Percentiles rank a stretch among this genome's conserved stretches.
Evolutionary conservation across 2,797 vertebrate species (phyloP).

Genomic region (Tapirus indicus): DNA sequence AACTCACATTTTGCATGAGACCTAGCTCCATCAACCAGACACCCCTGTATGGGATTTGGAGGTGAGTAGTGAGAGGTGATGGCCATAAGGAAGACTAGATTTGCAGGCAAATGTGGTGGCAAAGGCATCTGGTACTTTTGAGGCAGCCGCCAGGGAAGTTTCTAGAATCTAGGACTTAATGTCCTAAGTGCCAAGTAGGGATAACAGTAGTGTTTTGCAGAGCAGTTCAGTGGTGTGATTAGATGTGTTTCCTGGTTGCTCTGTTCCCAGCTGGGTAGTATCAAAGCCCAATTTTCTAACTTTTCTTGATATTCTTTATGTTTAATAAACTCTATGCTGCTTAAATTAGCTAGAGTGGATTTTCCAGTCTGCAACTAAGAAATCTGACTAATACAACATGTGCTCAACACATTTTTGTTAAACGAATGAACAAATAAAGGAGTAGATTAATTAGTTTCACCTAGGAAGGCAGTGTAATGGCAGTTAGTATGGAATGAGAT

Average conservation of each 20-base stretch:
- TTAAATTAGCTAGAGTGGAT: constrained; percentile 13
- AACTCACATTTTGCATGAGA: background rate
- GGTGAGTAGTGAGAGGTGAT: background rate
- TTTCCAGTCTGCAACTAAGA: background rate
- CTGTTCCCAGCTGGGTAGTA: background rate
- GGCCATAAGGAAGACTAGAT: background rate
- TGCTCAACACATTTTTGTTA: background rate
- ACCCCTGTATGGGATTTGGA: background rate
- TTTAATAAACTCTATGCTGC: constrained; percentile 10
- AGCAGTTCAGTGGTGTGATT: background rate
- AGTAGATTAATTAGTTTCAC: background rate
- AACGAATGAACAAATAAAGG: background rate
- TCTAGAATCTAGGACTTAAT: background rate
- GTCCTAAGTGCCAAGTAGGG: background rate
- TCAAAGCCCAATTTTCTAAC: background rate
- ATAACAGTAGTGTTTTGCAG: background rate
- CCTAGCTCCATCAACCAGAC: background rate
- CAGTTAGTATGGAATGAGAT: background rate
- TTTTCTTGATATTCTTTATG: background rate
- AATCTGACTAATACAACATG: background rate
- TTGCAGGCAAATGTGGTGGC: background rate
- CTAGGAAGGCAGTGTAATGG: background rate
- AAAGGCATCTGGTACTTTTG: background rate
- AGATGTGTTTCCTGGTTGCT: background rate
- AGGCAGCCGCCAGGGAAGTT: background rate